phyloP scores from a whole-genome alignment of 2,888 invertebrate genomes.

The Orchesella flavescens region DNA sequence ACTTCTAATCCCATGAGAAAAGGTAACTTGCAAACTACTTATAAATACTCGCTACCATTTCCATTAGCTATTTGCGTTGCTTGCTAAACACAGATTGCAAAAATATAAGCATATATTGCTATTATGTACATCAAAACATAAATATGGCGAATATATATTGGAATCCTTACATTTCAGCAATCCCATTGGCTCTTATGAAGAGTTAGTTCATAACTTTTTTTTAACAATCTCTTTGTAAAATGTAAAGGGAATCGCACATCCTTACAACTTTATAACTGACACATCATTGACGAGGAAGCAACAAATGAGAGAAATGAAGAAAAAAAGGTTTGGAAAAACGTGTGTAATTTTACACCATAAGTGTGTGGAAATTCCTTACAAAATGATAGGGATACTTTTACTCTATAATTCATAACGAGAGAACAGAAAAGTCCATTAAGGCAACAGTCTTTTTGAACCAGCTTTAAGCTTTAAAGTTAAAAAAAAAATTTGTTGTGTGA shows the following conservation, averaged over 20 bases:
- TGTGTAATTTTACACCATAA: conserved; percentile 63
- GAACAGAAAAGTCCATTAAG: conserved; percentile 39
- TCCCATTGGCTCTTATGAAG: too few species aligned
- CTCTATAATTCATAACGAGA: conserved; percentile 32
- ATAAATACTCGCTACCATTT: neutral
- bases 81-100: neutral
- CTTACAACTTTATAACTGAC: too few species aligned
- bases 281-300: too few species aligned
- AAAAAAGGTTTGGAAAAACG: conserved; percentile 22
- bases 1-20: conserved; percentile 56
- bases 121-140: too few species aligned
- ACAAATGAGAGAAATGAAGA: neutral
- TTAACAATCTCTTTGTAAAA: too few species aligned
- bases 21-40: conserved; percentile 39
- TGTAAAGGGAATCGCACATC: too few species aligned
- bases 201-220: too few species aligned
- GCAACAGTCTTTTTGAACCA: neutral
- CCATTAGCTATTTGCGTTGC: neutral
- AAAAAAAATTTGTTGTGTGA: conserved; percentile 17
- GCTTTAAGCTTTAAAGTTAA: neutral
- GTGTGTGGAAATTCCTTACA: conserved; percentile 58
- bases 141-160: too few species aligned
- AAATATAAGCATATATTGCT: too few species aligned
- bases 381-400: conserved; percentile 49
- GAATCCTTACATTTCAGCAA: too few species aligned